phyloP scores from a whole-genome alignment of 2,888 invertebrate genomes.

The Sarcophaga subvicina region DNA sequence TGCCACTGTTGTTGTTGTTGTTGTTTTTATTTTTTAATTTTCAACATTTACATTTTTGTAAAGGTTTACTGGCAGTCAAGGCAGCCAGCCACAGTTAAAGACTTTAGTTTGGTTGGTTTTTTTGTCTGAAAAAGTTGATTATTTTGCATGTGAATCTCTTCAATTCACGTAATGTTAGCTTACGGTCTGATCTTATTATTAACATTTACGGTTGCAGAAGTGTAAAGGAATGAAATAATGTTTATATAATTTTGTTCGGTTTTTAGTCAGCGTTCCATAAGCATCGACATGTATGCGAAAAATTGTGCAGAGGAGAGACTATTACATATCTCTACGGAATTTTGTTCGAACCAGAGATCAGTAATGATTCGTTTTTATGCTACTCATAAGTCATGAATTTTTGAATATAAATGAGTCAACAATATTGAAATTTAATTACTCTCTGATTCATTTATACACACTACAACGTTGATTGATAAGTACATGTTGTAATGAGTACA shows the following conservation, averaged over 20 bases:
- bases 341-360: too few relatives aligned
- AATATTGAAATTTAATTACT: too few relatives aligned
- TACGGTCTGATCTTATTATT: slow-evolving; percentile 36
- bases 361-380: too few relatives aligned
- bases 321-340: too few relatives aligned
- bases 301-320: too few relatives aligned
- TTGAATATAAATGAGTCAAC: too few relatives aligned
- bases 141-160: slow-evolving; percentile 56
- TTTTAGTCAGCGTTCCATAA: too few relatives aligned
- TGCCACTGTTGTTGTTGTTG: not conserved
- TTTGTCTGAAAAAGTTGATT: slow-evolving; percentile 53
- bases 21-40: slow-evolving; percentile 35
- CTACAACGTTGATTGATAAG: too few relatives aligned
- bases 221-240: slow-evolving; percentile 5
- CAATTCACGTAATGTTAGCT: slow-evolving; percentile 54
- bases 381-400: too few relatives aligned
- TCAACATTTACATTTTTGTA: slow-evolving; percentile 41
- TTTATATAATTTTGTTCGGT: not conserved
- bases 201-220: not conserved
- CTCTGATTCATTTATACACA: too few relatives aligned
- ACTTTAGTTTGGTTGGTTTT: slow-evolving; percentile 47
- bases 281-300: too few relatives aligned
- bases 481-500: too few relatives aligned
- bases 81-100: slow-evolving; percentile 38
- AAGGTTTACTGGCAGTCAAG: slow-evolving; percentile 11